Evolutionary conservation across 2,797 vertebrate genomes (phyloP).

Genomic region (Florisuga fusca): DNA sequence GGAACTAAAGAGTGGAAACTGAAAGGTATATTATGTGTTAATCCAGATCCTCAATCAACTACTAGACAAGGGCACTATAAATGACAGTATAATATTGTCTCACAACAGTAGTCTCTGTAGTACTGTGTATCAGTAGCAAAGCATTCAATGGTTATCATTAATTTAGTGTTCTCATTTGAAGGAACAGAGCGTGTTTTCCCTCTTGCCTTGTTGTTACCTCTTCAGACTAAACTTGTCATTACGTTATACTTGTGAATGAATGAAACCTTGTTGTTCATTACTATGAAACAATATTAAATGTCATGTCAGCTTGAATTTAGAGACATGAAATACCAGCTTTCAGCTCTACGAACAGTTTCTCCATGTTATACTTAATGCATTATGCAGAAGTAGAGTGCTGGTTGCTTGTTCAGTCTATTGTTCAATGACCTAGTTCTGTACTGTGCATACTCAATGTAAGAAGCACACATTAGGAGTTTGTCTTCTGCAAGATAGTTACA

Average conservation of each 20-base stretch:
- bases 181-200: slow-evolving; percentile 86
- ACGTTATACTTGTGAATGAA: slow-evolving; percentile 92
- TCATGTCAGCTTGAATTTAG: slow-evolving; percentile 96
- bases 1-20: slow-evolving; percentile 24
- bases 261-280: slow-evolving; percentile 93
- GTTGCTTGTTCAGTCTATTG: slow-evolving; percentile 91
- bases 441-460: slow-evolving; percentile 84
- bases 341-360: slow-evolving; percentile 87
- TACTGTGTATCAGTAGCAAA: slow-evolving; percentile 76
- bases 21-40: slow-evolving; percentile 1
- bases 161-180: slow-evolving; percentile 87
- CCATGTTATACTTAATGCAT: slow-evolving; percentile 97
- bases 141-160: slow-evolving; percentile 87
- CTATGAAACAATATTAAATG: slow-evolving; percentile 96
- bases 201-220: slow-evolving; percentile 88
- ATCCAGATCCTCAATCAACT: neutral
- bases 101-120: slow-evolving; percentile 34
- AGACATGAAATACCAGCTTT: slow-evolving; percentile 95
- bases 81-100: neutral
- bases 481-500: slow-evolving; percentile 63
- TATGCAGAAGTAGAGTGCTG: slow-evolving; percentile 94
- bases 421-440: slow-evolving; percentile 96
- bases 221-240: slow-evolving; percentile 92
- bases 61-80: neutral
- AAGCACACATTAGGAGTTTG: slow-evolving; percentile 74